These are phyloP conservation scores for Megalopta genalis DNA, from an alignment of 1,140 invertebrate genomes.

Conservation along the genomic window DNA sequence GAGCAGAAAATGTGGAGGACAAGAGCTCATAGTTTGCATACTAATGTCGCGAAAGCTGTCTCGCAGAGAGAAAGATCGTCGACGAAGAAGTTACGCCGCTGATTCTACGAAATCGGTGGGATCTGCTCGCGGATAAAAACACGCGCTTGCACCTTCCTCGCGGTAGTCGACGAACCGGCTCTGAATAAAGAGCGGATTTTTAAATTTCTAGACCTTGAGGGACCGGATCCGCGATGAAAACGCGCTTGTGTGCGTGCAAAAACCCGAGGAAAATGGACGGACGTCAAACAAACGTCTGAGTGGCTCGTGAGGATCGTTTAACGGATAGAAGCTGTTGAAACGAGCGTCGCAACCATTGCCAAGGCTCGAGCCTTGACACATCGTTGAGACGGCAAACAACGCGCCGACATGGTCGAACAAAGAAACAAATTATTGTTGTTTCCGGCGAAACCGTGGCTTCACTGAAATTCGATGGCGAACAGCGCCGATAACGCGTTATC, in stretches of 20 bases:
- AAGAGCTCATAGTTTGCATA: too few species aligned
- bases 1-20: too few species aligned
- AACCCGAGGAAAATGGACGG: background rate
- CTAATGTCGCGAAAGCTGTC: background rate
- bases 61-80: background rate
- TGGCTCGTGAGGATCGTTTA: background rate
- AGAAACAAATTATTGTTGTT: slow-evolving; percentile 15
- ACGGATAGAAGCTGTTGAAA: background rate
- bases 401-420: background rate
- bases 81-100: background rate
- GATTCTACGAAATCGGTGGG: background rate
- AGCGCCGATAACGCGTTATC: too few species aligned
- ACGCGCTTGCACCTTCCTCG: background rate
- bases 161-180: slow-evolving; percentile 28
- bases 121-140: background rate
- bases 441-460: too few species aligned
- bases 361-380: slow-evolving; percentile 43
- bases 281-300: background rate
- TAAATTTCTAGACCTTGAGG: slow-evolving; percentile 30
- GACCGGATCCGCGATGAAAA: slow-evolving; percentile 6
- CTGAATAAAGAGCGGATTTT: slow-evolving; percentile 39
- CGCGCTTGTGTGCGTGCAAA: background rate
- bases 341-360: slow-evolving; percentile 11
- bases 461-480: too few species aligned
- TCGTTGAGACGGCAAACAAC: background rate